Percentiles rank a stretch among this genome's conserved stretches.
phyloP scores from a whole-genome alignment of 2,797 vertebrate genomes.

The Simalia tracyae region DNA sequence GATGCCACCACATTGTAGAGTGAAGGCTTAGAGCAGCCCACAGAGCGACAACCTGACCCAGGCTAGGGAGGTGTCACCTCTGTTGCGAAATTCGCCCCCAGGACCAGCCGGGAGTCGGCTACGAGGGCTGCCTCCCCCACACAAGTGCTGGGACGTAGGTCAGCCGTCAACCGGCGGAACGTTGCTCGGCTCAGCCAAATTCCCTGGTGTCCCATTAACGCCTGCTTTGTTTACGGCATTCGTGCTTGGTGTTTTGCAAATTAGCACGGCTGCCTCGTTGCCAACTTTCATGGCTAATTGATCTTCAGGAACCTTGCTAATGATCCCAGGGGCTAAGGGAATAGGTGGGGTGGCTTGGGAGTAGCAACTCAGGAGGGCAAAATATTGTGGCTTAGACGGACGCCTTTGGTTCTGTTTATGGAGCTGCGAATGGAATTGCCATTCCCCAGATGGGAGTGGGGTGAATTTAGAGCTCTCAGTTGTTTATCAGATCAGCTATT shows the following conservation, averaged over 20 bases:
- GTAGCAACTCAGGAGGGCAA: neutral
- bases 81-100: neutral
- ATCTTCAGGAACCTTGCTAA: constrained; percentile 86
- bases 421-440: neutral
- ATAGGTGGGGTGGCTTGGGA: constrained; percentile 42
- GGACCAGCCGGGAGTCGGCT: neutral
- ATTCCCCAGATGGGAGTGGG: constrained; percentile 2
- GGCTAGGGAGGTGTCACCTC: neutral
- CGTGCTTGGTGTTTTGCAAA: constrained; percentile 81
- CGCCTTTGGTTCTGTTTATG: neutral
- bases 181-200: neutral
- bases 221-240: constrained; percentile 86
- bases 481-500: constrained; percentile 29
- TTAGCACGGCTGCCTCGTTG: constrained; percentile 75
- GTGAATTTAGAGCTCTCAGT: neutral
- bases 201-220: constrained; percentile 74
- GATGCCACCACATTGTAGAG: no score
- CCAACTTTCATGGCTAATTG: constrained; percentile 83
- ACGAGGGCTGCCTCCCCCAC: no score
- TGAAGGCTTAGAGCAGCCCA: neutral
- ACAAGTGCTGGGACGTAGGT: neutral
- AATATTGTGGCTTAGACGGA: neutral
- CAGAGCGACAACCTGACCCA: neutral
- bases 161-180: neutral
- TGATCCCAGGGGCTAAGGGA: constrained; percentile 81